Evolutionary conservation across 2,888 invertebrate species (phyloP).

Genomic region (Tromatobia lineatoria): DNA sequence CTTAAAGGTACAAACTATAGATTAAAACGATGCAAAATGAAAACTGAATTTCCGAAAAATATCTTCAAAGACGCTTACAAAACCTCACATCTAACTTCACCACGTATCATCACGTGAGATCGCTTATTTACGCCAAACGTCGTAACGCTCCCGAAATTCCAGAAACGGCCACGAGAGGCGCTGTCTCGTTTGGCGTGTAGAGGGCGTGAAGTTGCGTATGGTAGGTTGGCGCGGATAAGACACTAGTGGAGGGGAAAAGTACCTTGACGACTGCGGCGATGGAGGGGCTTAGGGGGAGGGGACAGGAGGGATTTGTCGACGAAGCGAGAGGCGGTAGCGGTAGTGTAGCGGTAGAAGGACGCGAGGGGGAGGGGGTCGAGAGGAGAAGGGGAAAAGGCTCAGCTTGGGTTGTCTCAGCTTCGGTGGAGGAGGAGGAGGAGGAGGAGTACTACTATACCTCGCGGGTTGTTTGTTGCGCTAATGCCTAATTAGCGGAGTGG

Average conservation of each 20-base stretch:
- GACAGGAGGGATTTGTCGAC: conserved; percentile 41
- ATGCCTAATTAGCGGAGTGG: conserved; percentile 84
- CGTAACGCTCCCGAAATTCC: neutral
- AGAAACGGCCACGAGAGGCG: neutral
- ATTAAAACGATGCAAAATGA: too few relatives aligned
- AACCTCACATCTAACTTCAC: too few relatives aligned
- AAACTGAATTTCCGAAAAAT: too few relatives aligned
- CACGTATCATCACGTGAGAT: too few relatives aligned
- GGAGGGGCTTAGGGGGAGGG: too few relatives aligned
- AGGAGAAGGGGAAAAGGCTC: conserved; percentile 3
- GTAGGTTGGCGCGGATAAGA: neutral
- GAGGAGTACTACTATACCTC: conserved; percentile 66
- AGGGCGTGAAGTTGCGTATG: neutral
- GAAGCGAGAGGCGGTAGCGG: conserved; percentile 42
- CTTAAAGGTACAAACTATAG: too few relatives aligned
- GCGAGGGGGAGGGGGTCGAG: neutral
- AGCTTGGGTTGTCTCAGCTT: conserved; percentile 33
- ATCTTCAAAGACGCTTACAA: too few relatives aligned
- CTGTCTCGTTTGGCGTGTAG: neutral
- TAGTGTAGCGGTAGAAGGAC: neutral
- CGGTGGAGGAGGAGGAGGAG: neutral
- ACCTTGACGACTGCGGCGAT: conserved; percentile 6
- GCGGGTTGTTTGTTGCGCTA: conserved; percentile 84
- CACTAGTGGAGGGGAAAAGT: conserved; percentile 43
- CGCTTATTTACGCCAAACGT: too few relatives aligned